Conservation (phyloP, 2,797 vertebrate species). For the Liasis olivaceus region DNA sequence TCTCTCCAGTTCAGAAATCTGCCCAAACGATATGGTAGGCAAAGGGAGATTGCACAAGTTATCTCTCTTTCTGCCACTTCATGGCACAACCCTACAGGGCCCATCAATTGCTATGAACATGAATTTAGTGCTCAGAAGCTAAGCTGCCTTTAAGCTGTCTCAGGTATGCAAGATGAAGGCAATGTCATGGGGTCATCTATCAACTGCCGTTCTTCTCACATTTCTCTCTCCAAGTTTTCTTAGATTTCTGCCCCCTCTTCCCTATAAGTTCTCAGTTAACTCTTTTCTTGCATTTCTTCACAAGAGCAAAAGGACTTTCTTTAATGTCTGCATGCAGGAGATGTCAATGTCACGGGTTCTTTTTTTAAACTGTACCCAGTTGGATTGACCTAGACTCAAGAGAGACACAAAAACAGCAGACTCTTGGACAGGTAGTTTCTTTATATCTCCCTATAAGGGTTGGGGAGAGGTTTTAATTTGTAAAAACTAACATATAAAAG, state of each 20-base stretch:
- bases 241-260: not conserved
- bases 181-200: not conserved
- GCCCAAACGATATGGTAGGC: not conserved
- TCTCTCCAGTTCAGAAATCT: not conserved
- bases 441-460: not conserved
- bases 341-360: not conserved
- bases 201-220: not conserved
- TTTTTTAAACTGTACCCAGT: not conserved
- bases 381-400: not conserved
- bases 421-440: not conserved
- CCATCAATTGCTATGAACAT: not conserved
- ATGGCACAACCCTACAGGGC: not conserved
- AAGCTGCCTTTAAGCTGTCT: not conserved
- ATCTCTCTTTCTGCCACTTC: not conserved
- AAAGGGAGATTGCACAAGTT: not conserved
- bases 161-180: not conserved
- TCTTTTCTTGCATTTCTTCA: not conserved
- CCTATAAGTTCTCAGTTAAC: not conserved
- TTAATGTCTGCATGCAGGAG: not conserved
- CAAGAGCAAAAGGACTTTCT: not conserved
- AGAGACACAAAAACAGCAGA: not conserved
- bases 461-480: not conserved
- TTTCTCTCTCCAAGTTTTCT: not conserved
- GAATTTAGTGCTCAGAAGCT: not conserved
- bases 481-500: not conserved